These are phyloP conservation scores for Propithecus coquereli DNA, from an alignment of 2,113 vertebrate species.

Conservation along the genomic window DNA sequence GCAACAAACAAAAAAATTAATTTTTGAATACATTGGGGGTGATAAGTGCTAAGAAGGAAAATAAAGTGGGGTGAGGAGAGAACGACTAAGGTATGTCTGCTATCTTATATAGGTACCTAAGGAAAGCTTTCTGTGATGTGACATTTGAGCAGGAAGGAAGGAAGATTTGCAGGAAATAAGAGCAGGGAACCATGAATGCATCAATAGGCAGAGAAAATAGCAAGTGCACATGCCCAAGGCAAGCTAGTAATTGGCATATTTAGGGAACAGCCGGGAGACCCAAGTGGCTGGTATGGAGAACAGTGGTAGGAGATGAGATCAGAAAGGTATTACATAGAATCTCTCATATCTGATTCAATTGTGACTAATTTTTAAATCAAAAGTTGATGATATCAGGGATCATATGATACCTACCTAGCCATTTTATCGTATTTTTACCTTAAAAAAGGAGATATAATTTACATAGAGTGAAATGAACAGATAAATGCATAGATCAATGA, in stretches of 20 bases:
- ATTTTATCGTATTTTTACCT: not conserved
- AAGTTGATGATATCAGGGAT: not conserved
- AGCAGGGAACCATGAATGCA: not conserved
- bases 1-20: not conserved
- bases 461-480: not conserved
- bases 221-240: not conserved
- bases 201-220: not conserved
- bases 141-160: not conserved
- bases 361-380: not conserved
- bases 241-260: not conserved
- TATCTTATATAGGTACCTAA: not conserved
- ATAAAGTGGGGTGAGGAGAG: not conserved
- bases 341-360: not conserved
- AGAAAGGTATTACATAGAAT: not conserved
- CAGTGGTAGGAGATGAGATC: not conserved
- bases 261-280: not conserved
- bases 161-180: not conserved
- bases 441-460: not conserved
- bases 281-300: not conserved
- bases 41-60: not conserved
- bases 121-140: not conserved
- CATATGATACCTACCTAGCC: not conserved
- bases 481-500: not conserved
- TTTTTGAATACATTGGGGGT: not conserved
- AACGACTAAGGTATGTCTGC: not conserved